These are phyloP conservation scores for Halcyon malimbica DNA, from an alignment of 2,113 vertebrate genomes.

Conservation along the genomic window DNA sequence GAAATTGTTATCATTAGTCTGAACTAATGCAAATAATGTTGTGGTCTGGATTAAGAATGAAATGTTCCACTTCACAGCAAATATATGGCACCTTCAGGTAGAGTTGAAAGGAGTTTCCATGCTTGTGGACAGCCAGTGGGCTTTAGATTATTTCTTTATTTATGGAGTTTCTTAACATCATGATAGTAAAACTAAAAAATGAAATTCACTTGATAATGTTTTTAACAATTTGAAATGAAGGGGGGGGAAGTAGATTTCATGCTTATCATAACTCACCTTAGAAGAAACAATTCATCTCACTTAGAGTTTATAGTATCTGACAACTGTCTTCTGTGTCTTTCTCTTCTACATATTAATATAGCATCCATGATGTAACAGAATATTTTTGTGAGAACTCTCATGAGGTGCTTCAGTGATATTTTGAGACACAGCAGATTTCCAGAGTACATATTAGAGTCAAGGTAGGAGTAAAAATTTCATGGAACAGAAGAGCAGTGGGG, in stretches of 20 bases:
- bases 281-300: background rate
- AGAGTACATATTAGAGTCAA: conserved; percentile 42
- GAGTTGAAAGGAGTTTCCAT: background rate
- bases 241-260: background rate
- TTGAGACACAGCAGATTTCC: conserved; percentile 39
- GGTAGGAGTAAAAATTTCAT: conserved; percentile 52
- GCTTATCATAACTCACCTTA: background rate
- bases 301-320: background rate
- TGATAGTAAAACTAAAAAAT: background rate
- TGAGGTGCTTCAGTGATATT: conserved; percentile 30
- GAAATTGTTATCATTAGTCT: background rate
- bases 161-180: background rate
- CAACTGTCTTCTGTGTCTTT: background rate
- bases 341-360: conserved; percentile 6
- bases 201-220: background rate
- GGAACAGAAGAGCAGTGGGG: conserved; percentile 34
- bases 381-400: conserved; percentile 37
- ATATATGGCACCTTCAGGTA: background rate
- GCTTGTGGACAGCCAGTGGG: background rate
- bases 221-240: background rate
- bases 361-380: background rate
- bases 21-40: background rate
- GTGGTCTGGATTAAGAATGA: background rate
- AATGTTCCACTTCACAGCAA: background rate
- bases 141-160: background rate